Base-by-base conservation (phyloP, 2,113 vertebrate genomes). In the Columbina picui region DNA sequence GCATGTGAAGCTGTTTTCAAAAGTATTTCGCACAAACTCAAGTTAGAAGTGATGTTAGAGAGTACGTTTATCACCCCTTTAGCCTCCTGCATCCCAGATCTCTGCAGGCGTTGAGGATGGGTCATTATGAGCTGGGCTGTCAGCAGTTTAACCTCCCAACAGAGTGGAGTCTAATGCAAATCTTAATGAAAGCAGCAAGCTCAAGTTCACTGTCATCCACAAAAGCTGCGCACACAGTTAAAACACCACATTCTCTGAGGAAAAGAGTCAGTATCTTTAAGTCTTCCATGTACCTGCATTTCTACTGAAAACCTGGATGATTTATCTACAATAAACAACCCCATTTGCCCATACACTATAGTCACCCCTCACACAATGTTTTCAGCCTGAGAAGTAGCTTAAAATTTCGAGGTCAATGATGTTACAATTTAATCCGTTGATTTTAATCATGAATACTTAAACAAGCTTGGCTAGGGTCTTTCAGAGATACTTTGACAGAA, bases 111-210 rank as follows among this genome's bases (percentile, higher is more conserved):
- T 26, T 50, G 25, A 81, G 36, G 7, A 45, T 0, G 2, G n/a
- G 21, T 74, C 3, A 0, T 17, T 53, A 45, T 1, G 9, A 84
- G 55, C 39, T 21, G 4, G 3, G 43, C 14, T 47, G 38, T 30
- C 55, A 34, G 55, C 7, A 57, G 30, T 52, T 71, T 5, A 87
- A 47, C 8, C 3, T 39, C 50, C 20, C 2, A 1, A 92, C 34
- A 39, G 23, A 64, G 26, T 0, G 0, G 15, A 1, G 29, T 0
- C 0, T 7, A 47, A 23, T 22, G 53, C n/a, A 74, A 60, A 34
- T 10, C 49, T 56, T 27, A 84, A 29, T 0, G 43, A 18, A 0
- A 65, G 45, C 55, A 43, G 52, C 0, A 3, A 56, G 36, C n/a
- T 39, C 20, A 53, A 39, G 10, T 43, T 73, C 2, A 47, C 6